phyloP scores from a whole-genome alignment of 2,113 vertebrate species.

The Hiodon tergisus region DNA sequence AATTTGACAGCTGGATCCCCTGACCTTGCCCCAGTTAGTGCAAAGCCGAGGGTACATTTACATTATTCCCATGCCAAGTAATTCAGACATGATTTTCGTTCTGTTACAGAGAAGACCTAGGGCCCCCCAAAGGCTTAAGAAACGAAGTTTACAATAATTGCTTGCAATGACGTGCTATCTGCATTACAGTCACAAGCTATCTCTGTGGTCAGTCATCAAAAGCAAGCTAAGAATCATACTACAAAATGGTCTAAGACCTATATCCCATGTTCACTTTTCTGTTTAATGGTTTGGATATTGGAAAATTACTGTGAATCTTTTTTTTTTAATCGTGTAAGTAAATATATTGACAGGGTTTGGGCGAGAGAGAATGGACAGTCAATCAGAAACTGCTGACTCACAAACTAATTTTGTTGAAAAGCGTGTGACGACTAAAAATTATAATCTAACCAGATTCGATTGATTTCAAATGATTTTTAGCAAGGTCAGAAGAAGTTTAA shows the following conservation, averaged over 20 bases:
- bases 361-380: conserved; percentile 40
- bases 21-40: conserved; percentile 60
- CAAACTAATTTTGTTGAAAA: too few relatives aligned
- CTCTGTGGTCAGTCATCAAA: conserved; percentile 44
- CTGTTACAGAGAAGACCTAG: conserved; percentile 37
- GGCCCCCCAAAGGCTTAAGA: conserved; percentile 48
- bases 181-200: conserved; percentile 59
- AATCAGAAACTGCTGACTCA: conserved; percentile 6
- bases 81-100: conserved; percentile 69
- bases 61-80: conserved; percentile 67
- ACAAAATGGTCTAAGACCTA: conserved; percentile 41
- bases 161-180: conserved; percentile 54
- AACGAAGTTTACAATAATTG: conserved; percentile 56
- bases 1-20: conserved; percentile 59
- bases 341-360: background rate
- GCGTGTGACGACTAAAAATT: too few relatives aligned
- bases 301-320: too few relatives aligned
- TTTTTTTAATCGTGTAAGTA: too few relatives aligned
- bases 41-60: conserved; percentile 56
- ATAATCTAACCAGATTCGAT: too few relatives aligned
- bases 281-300: conserved; percentile 20
- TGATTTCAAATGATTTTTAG: too few relatives aligned
- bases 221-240: conserved; percentile 57
- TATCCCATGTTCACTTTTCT: conserved; percentile 21
- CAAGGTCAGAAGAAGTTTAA: too few relatives aligned